A percentile compares a stretch with the other conserved stretches of the same genome.
These are phyloP conservation scores for Rhodophaea formosa DNA, from an alignment of 2,888 invertebrate species.

Conservation along the genomic window DNA sequence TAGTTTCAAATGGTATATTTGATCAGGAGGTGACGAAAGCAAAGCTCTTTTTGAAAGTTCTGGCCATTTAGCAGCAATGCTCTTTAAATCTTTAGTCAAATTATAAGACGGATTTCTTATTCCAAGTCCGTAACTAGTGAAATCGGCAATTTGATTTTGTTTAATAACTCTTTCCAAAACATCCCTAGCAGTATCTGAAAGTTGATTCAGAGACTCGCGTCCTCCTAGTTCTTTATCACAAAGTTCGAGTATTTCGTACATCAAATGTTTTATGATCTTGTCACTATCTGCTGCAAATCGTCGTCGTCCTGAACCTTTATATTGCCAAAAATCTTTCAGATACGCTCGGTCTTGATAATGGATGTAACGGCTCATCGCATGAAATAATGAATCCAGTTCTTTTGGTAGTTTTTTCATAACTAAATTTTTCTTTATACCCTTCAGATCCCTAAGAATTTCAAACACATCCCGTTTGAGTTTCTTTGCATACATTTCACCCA, in stretches of 20 bases:
- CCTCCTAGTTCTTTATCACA: constrained; percentile 42
- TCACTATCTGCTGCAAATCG: constrained; percentile 16
- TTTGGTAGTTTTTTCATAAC: constrained; percentile 35
- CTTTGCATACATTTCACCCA: constrained; percentile 37
- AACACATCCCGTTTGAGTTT: constrained; percentile 58
- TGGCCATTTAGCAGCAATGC: constrained; percentile 49
- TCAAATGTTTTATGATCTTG: constrained; percentile 28
- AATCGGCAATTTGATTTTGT: constrained; percentile 38
- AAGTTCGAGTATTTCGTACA: constrained; percentile 43
- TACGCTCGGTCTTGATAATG: constrained; percentile 33
- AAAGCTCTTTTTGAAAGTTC: constrained; percentile 34
- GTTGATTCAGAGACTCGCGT: constrained; percentile 35
- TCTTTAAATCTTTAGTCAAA: constrained; percentile 41
- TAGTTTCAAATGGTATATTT: constrained; percentile 48
- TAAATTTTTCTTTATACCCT: constrained; percentile 40
- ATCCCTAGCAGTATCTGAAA: constrained; percentile 41
- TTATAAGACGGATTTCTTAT: constrained; percentile 42
- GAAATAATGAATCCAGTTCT: constrained; percentile 44
- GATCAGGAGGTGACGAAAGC: constrained; percentile 36
- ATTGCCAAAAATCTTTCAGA: constrained; percentile 17
- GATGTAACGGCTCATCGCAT: constrained; percentile 49
- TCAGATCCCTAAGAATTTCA: constrained; percentile 50
- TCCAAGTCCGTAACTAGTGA: constrained; percentile 29
- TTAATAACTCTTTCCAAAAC: constrained; percentile 49
- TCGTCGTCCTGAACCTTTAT: constrained; percentile 20